Evolutionary conservation across 2,797 vertebrate species (phyloP), one percentile per base, ranked within the genome.

Genomic region (Sebastes wilsoni): DNA sequence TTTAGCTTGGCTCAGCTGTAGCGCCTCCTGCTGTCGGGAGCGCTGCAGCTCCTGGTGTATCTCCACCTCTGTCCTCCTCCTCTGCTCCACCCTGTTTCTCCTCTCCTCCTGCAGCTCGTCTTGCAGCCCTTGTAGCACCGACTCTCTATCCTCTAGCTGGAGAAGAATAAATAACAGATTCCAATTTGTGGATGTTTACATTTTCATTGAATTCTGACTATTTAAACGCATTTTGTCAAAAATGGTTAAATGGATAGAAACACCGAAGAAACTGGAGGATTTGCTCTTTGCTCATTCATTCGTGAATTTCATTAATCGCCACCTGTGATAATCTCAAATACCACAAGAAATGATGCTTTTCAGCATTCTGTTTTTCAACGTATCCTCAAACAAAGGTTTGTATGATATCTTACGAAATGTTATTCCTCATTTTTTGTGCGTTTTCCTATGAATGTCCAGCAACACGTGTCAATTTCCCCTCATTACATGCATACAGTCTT

Each of bases 1-100:
- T 71, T 84, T 91, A 54, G 94, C 80, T 87, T 90, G 93, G 88
- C 94, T 95, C 88, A 97, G 92, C 75, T 97, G 94, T 22, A 93
- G 92, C 25, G 94, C 93, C 92, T 94, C 96, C 88, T 95, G 92
- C 74, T 95, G 93, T 5, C 91, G 89, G 86, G 16, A 79, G 52
- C 91, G 90, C 85, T 93, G 95, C 87, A 93, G 74, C 91, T 89
- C 84, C 88, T 49, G 61, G 83, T 92, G 84, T 70, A 87, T 78
- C 71, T 94, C 70, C 66, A 76, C 77, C 49, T 90, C 83, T 25
- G 7, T 68, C 38, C 11, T 97, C 96, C 38, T 77, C 72, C 23
- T 95, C 91, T 92, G 75, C 79, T 91, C 78, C 88, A 91, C 84
- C 96, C 73, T 71, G 58, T 66, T 93, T 64, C 70, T 94, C 76